A percentile compares a stretch with the other conserved stretches of the same genome.
Conservation (phyloP, 2,113 vertebrate genomes). For the Fregetta grallaria region DNA sequence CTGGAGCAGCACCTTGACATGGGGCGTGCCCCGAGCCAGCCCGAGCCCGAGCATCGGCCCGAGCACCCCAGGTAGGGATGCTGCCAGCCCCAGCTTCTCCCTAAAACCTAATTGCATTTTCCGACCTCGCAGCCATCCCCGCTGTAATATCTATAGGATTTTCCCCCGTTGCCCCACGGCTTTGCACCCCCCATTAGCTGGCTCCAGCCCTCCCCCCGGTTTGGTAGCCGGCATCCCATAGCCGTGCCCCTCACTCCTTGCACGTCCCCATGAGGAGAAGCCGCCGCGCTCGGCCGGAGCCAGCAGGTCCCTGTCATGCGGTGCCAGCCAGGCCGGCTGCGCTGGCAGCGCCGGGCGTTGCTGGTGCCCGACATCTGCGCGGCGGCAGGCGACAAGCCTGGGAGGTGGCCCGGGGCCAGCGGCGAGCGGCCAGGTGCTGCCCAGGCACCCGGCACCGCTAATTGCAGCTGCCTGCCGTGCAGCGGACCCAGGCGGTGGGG, state of each 20-base stretch:
- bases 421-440: slow-evolving; percentile 38
- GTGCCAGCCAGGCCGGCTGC: slow-evolving; percentile 55
- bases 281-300: not conserved
- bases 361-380: slow-evolving; percentile 55
- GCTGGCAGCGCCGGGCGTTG: not conserved
- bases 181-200: accelerated
- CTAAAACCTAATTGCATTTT: accelerated
- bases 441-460: not conserved
- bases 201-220: not conserved
- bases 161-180: accelerated
- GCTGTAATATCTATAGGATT: not conserved
- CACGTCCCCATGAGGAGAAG: not conserved
- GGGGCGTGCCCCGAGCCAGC: slow-evolving; percentile 73
- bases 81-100: not conserved
- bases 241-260: not conserved
- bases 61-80: slow-evolving; percentile 84
- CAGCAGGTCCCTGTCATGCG: not conserved
- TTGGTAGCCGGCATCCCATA: not conserved
- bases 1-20: slow-evolving; percentile 95
- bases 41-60: slow-evolving; percentile 80
- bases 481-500: accelerated
- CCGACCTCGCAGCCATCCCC: accelerated
- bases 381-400: slow-evolving; percentile 6
- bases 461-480: not conserved
- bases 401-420: slow-evolving; percentile 33